Conservation (phyloP, 2,888 invertebrate species). For the Tanypteryx hageni region DNA sequence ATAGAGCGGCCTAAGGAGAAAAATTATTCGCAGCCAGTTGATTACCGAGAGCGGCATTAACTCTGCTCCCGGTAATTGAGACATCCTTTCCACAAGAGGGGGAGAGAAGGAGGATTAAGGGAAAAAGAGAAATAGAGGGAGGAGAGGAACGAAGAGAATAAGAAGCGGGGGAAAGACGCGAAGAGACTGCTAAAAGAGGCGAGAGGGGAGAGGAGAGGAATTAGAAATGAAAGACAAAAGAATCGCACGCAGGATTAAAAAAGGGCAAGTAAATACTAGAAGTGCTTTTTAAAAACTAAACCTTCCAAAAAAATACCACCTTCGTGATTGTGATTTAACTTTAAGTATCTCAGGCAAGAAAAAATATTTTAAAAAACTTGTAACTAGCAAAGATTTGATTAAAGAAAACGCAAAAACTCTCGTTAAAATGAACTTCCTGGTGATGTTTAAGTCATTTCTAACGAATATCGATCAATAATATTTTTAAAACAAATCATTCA, state of each 20-base stretch:
- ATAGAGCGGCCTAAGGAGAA: slow-evolving; percentile 65
- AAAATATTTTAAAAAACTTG: too few relatives aligned
- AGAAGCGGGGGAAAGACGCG: background rate
- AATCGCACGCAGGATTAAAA: background rate
- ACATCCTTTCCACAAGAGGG: slow-evolving; percentile 69
- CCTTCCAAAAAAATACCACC: too few relatives aligned
- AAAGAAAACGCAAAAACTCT: too few relatives aligned
- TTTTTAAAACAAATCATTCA: too few relatives aligned
- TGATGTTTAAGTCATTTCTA: too few relatives aligned
- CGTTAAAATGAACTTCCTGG: too few relatives aligned
- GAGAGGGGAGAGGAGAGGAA: background rate
- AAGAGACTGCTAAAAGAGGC: background rate
- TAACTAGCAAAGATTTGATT: too few relatives aligned
- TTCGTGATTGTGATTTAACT: too few relatives aligned
- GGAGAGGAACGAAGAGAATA: background rate
- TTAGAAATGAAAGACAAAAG: slow-evolving; percentile 31
- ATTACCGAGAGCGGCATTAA: slow-evolving; percentile 72
- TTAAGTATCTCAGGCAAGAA: too few relatives aligned
- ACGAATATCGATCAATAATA: too few relatives aligned
- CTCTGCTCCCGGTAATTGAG: slow-evolving; percentile 73
- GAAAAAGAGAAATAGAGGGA: background rate
- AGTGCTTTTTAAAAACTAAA: too few relatives aligned
- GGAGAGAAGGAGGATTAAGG: background rate
- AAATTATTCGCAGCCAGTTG: slow-evolving; percentile 70
- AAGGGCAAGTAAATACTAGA: too few relatives aligned